Base-by-base conservation (phyloP, 2,888 invertebrate species). In the Cephus rjabovi region DNA sequence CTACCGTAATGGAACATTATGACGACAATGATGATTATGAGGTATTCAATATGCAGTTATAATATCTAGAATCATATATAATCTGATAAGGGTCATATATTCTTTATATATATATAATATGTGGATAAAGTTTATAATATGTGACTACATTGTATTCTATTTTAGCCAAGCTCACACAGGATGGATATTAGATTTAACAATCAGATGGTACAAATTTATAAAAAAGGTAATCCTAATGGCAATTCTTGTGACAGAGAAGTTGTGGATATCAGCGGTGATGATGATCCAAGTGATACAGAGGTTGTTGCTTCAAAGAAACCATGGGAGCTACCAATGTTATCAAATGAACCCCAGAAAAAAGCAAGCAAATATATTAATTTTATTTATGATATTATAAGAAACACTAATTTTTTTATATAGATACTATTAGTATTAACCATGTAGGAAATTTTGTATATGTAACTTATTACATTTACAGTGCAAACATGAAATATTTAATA, bases 251-350 rank as follows among this genome's bases (percentile, higher is more conserved):
- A 95, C 86, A 94, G 94, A 85, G 96, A 96, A 89, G 91, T 96
- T 76, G 95, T 97, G 86, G 96, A 96, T 87, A 96, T 96, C 83
- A 96, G 96, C 88, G 96, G 95, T 89, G 96, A 95, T 87, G 96
- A 96, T 85, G 92, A 92, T 15, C 82, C 79, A 69, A 80, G 81
- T 4, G 86, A 86, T 80, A 56, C 56, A 23, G 56, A 56, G 23
- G 9, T 23, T 23, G 56, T 56, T 56, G 56, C 23, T 56, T 15
- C 15, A 23, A 23, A 56, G 23, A 56, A 56, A 56, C 56, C 9
- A 9, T 56, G 56, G 56, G 56, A 9, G 0, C 15, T 23, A 56
- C 23, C 56, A 23, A 23, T 56, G 23, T 56, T 23, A 23, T 56
- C 56, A 23, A 23, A 23, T 56, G 56, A 9, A 23, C 6, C 2